Evolutionary conservation across 2,113 vertebrate species (phyloP), one percentile per base, ranked within the genome.

Genomic region (Theristicus caerulescens): DNA sequence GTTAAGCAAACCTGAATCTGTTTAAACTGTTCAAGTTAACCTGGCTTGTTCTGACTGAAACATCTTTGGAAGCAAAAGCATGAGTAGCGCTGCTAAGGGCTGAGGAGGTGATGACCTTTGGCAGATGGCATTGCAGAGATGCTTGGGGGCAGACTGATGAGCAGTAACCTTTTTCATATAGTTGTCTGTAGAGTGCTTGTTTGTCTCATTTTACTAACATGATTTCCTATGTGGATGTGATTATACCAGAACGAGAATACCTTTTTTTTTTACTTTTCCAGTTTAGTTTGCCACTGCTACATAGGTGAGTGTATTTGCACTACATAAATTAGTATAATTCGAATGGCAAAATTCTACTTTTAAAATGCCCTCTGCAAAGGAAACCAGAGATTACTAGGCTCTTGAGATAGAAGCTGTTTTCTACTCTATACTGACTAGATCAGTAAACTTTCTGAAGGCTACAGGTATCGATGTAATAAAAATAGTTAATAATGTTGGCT

Each of bases 41-140:
- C 25, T 76, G 69, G 31, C 21, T 71, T 46, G 19, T 6, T 86
- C 73, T 57, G 83, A 26, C 42, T 72, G 78, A 34, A 89, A 34
- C 83, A 15, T 62, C 69, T 62, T 44, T 49, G 82, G 76, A 78
- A 84, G 70, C 38, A 61, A 51, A 86, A 0, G 1, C 27, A 42
- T 2, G 32, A 38, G 59, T 15, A 38, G n/a, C 14, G 42, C 86
- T 86, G 62, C 67, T 11, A 52, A 52, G 55, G 89, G 65, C 86
- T 74, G 80, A 54, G 72, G 91, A 66, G 92, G 80, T 18, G 83
- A 15, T 71, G 89, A 95, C 96, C 89, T 86, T n/a, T 89, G 93
- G 77, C 96, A 97, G 94, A 95, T 91, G 94, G 91, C 2, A 13
- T 55, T 83, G 89, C 61, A 64, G 81, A 91, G 95, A 67, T 89